These are phyloP conservation scores for Gobio occitaniae DNA, from an alignment of 2,797 vertebrate genomes.

Conservation along the genomic window DNA sequence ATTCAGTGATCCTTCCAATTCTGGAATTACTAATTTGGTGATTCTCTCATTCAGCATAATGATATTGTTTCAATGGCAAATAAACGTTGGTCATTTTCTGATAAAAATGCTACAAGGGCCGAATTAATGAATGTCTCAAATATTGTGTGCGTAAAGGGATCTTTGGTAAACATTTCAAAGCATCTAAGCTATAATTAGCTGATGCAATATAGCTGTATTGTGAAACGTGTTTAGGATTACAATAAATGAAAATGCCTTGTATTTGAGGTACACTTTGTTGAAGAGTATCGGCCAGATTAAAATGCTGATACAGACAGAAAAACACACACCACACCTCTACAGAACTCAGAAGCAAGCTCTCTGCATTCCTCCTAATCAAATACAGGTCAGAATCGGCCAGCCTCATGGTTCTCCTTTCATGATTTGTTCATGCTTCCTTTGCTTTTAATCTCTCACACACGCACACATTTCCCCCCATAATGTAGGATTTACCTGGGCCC, in stretches of 20 bases:
- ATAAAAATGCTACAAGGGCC: not conserved
- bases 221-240: constrained; percentile 35
- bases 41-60: constrained; percentile 1
- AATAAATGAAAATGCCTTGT: constrained; percentile 8
- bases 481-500: not conserved
- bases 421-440: constrained; percentile 25
- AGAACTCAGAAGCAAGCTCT: constrained; percentile 29
- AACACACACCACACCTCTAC: constrained; percentile 33
- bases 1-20: constrained; percentile 4
- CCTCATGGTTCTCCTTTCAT: constrained; percentile 47
- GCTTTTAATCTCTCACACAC: constrained; percentile 50
- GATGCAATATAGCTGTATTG: not conserved
- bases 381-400: constrained; percentile 47
- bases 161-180: not conserved
- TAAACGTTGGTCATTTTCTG: not conserved
- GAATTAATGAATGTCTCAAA: not conserved
- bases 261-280: constrained; percentile 29
- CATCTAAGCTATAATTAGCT: constrained; percentile 20
- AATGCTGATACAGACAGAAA: constrained; percentile 35
- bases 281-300: constrained; percentile 30
- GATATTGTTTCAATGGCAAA: not conserved
- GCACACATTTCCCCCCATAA: not conserved
- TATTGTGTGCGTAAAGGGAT: not conserved
- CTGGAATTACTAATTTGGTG: not conserved
- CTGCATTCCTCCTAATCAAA: constrained; percentile 54